Conservation (phyloP, 2,888 invertebrate species). For the Coenonympha arcania region DNA sequence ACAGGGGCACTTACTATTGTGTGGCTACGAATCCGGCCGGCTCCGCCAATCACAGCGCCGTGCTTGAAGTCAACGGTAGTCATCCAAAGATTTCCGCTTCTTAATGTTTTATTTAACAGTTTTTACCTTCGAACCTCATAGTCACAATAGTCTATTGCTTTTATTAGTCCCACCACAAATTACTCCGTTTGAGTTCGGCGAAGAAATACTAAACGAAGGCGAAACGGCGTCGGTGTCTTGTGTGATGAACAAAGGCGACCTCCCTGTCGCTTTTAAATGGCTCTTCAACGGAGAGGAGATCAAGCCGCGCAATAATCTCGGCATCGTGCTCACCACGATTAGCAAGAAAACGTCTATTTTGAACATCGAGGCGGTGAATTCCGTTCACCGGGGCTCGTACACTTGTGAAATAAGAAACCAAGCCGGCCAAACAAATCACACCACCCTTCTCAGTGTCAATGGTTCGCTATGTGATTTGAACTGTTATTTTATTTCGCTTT, state of each 20-base stretch:
- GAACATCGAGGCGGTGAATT: conserved; percentile 77
- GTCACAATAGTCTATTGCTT: conserved; percentile 30
- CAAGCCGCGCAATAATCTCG: conserved; percentile 67
- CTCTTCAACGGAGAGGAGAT: conserved; percentile 73
- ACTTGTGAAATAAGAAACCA: conserved; percentile 78
- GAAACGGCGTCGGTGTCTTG: conserved; percentile 82
- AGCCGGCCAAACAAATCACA: conserved; percentile 75
- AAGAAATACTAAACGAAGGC: conserved; percentile 80
- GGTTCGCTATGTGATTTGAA: conserved; percentile 56
- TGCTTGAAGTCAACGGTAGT: conserved; percentile 83
- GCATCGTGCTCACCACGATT: conserved; percentile 74
- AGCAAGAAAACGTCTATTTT: conserved; percentile 78
- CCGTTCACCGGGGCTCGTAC: conserved; percentile 77
- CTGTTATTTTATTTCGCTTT: conserved; percentile 38
- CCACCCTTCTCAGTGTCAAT: conserved; percentile 75
- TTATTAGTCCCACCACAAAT: conserved; percentile 81
- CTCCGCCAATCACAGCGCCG: conserved; percentile 78
- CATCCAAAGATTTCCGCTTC: conserved; percentile 38
- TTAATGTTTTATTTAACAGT: conserved; percentile 36
- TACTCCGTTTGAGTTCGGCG: conserved; percentile 82
- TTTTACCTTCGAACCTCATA: conserved; percentile 31
- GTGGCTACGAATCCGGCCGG: conserved; percentile 81
- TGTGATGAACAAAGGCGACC: conserved; percentile 84
- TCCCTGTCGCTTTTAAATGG: conserved; percentile 86
- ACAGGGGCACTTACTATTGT: conserved; percentile 84